These are phyloP conservation scores for Serinus canaria DNA, from an alignment of 2,113 vertebrate species.

Conservation along the genomic window DNA sequence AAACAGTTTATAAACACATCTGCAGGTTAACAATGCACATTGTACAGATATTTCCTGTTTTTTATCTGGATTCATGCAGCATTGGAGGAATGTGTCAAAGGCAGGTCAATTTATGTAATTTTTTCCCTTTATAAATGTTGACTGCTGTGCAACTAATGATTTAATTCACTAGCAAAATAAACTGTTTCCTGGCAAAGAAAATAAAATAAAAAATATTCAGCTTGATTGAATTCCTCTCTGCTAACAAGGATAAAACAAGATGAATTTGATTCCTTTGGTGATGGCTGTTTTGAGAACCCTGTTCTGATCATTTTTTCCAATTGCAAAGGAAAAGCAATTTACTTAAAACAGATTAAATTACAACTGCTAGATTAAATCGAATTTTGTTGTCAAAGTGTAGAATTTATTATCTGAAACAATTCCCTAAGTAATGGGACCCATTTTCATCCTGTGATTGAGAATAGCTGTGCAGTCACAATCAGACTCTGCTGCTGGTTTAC, in stretches of 20 bases:
- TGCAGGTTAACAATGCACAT: constrained; percentile 41
- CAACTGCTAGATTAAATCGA: not conserved
- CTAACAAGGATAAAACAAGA: not conserved
- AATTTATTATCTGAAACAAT: not conserved
- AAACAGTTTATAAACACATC: constrained; percentile 29
- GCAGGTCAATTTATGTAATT: constrained; percentile 14
- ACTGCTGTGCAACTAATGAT: constrained; percentile 19
- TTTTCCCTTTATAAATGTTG: constrained; percentile 18
- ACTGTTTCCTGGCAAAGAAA: constrained; percentile 11
- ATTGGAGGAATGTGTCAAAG: constrained; percentile 21
- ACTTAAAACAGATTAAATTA: constrained; percentile 20
- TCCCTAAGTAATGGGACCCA: not conserved
- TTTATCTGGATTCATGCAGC: not conserved
- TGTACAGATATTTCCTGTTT: constrained; percentile 59
- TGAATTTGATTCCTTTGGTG: not conserved
- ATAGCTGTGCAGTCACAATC: not conserved
- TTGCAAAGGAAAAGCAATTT: constrained; percentile 15
- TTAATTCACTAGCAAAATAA: constrained; percentile 18
- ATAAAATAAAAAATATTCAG: not conserved
- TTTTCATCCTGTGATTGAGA: not conserved
- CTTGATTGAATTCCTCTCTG: not conserved
- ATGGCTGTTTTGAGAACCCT: not conserved
- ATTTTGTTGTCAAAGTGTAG: not conserved
- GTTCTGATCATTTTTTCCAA: not conserved
- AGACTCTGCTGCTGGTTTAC: not conserved